These are phyloP conservation scores for Cantharis rustica DNA, from an alignment of 2,888 invertebrate species.

Conservation along the genomic window DNA sequence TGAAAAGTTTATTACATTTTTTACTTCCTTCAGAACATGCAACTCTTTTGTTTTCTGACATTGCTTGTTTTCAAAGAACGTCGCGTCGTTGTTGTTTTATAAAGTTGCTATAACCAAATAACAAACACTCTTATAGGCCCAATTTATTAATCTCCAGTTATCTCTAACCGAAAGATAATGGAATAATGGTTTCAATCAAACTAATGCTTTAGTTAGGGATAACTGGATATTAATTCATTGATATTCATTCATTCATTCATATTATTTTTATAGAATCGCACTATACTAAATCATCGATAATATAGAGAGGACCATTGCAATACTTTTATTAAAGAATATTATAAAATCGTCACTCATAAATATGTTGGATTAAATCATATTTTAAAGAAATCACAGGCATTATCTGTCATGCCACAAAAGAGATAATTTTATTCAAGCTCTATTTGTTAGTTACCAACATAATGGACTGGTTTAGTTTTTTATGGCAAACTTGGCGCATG, in stretches of 20 bases:
- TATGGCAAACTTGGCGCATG: background rate
- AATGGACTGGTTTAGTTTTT: background rate
- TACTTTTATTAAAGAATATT: background rate
- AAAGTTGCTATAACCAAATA: no score
- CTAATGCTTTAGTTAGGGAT: no score
- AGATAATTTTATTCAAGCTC: background rate
- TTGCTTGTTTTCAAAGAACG: background rate
- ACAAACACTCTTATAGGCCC: no score
- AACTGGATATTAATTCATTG: no score
- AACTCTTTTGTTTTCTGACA: slow-evolving; percentile 11
- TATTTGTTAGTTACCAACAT: background rate
- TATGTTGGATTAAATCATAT: background rate
- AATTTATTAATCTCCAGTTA: no score
- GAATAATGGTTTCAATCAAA: no score
- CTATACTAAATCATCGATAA: no score
- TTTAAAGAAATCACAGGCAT: background rate
- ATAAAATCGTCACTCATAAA: background rate
- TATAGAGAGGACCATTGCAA: no score
- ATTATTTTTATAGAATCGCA: no score
- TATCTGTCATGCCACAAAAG: background rate
- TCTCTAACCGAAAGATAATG: no score
- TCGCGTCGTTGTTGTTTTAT: background rate
- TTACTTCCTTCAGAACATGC: slow-evolving; percentile 8
- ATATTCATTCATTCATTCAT: no score
- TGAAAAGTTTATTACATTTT: slow-evolving; percentile 3